Percentiles rank a stretch among this genome's conserved stretches.
These are phyloP conservation scores for Drosophila ananassae DNA, from an alignment of 1,140 invertebrate genomes.

Conservation along the genomic window DNA sequence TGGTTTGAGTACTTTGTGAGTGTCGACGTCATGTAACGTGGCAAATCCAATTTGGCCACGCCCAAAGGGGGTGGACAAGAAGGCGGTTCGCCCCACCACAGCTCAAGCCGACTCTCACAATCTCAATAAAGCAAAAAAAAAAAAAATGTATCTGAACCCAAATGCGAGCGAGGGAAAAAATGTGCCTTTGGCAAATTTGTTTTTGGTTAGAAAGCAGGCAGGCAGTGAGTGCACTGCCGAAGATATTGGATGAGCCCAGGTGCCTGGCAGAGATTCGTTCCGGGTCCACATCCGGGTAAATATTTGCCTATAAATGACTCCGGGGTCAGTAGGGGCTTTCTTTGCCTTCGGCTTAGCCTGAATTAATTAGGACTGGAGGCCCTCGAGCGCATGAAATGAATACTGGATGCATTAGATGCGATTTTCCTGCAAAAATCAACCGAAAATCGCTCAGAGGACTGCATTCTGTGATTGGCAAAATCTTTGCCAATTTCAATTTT, in stretches of 20 bases:
- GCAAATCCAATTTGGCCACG: conserved; percentile 69
- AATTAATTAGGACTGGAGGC: conserved; percentile 6
- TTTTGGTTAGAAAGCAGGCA: conserved; percentile 13
- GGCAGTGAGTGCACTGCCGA: neutral
- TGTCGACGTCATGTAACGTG: conserved; percentile 60
- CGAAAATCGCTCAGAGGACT: neutral
- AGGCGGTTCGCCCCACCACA: neutral
- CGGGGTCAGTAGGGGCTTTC: conserved; percentile 1
- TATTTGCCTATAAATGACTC: conserved; percentile 34
- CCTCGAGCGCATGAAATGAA: neutral
- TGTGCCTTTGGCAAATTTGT: conserved; percentile 36
- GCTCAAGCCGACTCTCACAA: neutral
- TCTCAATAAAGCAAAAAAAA: conserved; percentile 31
- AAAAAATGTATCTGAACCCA: conserved; percentile 12
- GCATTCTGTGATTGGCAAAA: neutral
- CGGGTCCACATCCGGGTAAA: conserved; percentile 20
- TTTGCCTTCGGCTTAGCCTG: conserved; percentile 20
- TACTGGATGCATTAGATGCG: neutral
- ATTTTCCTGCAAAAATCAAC: neutral
- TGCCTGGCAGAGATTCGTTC: conserved; percentile 18
- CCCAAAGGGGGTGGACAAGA: neutral
- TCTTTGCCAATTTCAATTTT: neutral
- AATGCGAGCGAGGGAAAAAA: conserved; percentile 12
- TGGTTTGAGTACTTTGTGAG: conserved; percentile 55
- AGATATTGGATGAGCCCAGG: conserved; percentile 26